Conservation (phyloP, 2,113 vertebrate species). For the Entelurus aequoreus region DNA sequence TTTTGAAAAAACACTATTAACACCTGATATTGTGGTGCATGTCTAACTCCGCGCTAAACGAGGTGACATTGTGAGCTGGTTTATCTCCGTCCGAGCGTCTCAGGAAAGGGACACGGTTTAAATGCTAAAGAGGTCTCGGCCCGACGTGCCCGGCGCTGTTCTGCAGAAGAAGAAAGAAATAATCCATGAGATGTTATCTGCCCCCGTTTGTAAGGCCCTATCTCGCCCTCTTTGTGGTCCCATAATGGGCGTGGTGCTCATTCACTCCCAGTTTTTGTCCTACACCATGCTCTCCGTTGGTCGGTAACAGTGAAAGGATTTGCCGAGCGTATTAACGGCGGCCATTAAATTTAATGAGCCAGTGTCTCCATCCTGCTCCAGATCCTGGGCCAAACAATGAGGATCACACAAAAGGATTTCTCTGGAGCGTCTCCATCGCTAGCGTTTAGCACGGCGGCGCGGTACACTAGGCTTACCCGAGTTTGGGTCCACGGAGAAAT, state of each 20-base stretch:
- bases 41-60: no score
- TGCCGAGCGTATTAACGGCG: conserved; percentile 45
- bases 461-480: conserved; percentile 72
- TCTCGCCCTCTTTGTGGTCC: conserved; percentile 38
- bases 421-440: background rate
- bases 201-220: conserved; percentile 25
- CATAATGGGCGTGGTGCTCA: conserved; percentile 29
- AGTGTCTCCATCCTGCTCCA: conserved; percentile 38
- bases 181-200: conserved; percentile 48
- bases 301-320: conserved; percentile 48
- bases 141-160: conserved; percentile 13
- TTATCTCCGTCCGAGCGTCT: conserved; percentile 33
- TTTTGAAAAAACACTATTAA: no score
- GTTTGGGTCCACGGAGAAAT: conserved; percentile 95
- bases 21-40: conserved; percentile 4
- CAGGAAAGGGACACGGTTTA: conserved; percentile 37
- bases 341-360: conserved; percentile 56
- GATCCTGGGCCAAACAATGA: conserved; percentile 54
- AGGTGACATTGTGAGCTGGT: conserved; percentile 34
- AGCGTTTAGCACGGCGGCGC: conserved; percentile 15
- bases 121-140: conserved; percentile 31
- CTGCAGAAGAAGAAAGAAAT: conserved; percentile 35
- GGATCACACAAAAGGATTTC: conserved; percentile 23
- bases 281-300: conserved; percentile 39
- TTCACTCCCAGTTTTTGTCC: conserved; percentile 41